phyloP scores from a whole-genome alignment of 2,797 vertebrate species.

The Gambusia yucatana region DNA sequence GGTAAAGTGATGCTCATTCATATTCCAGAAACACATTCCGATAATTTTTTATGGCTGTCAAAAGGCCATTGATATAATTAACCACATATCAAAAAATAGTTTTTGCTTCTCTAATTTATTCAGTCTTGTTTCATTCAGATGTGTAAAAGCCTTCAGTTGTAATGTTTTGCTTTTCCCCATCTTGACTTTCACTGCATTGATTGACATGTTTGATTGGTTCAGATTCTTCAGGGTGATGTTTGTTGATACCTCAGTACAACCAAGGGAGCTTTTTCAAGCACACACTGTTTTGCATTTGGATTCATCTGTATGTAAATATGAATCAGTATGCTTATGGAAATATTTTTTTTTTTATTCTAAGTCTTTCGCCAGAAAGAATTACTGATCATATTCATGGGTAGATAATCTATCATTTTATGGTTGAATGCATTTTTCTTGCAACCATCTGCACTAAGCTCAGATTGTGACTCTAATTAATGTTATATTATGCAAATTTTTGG shows the following conservation, averaged over 20 bases:
- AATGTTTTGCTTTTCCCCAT: constrained; percentile 21
- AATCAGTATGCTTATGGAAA: constrained; percentile 72
- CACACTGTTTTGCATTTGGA: constrained; percentile 62
- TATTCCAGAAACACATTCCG: not conserved
- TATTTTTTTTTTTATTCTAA: constrained; percentile 13
- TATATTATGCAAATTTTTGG: constrained; percentile 61
- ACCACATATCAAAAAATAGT: not conserved
- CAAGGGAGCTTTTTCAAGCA: constrained; percentile 51
- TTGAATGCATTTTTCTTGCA: constrained; percentile 32
- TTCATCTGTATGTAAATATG: constrained; percentile 78
- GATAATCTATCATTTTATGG: constrained; percentile 61
- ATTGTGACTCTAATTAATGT: constrained; percentile 51
- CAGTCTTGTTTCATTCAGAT: constrained; percentile 28
- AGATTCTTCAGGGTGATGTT: constrained; percentile 53
- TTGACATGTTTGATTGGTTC: constrained; percentile 61
- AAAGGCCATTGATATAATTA: not conserved
- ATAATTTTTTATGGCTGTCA: not conserved
- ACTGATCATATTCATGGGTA: constrained; percentile 45
- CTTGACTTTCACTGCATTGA: constrained; percentile 49
- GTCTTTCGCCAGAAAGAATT: constrained; percentile 45
- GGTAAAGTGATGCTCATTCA: not conserved
- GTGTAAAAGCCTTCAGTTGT: constrained; percentile 24
- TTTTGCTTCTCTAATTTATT: constrained; percentile 34
- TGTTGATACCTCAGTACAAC: constrained; percentile 51
- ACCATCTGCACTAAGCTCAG: constrained; percentile 40